These are phyloP conservation scores for Bucco capensis DNA, from an alignment of 2,113 vertebrate species.

Conservation along the genomic window DNA sequence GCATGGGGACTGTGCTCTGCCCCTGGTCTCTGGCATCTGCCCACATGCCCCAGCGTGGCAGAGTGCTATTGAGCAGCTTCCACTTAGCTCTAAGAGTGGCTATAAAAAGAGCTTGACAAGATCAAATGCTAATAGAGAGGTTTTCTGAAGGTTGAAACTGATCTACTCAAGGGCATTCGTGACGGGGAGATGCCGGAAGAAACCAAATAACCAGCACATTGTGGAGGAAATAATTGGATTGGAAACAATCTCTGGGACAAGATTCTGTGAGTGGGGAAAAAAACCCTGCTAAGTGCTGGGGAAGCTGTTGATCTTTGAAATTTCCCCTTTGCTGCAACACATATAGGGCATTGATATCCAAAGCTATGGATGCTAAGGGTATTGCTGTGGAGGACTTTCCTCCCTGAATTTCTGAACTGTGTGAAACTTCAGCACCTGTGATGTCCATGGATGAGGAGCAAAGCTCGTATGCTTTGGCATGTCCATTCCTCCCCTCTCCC, in stretches of 20 bases:
- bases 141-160: conserved; percentile 40
- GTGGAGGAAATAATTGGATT: conserved; percentile 33
- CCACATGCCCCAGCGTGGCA: accelerated
- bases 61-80: not conserved
- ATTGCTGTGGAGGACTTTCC: not conserved
- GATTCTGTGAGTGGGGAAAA: not conserved
- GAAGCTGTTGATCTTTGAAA: not conserved
- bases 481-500: too few relatives aligned
- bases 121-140: conserved; percentile 41
- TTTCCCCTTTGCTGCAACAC: not conserved
- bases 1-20: not conserved
- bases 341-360: not conserved
- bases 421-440: not conserved
- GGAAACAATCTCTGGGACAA: not conserved
- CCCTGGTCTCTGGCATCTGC: not conserved
- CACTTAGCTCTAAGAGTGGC: not conserved
- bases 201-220: conserved; percentile 22
- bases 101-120: conserved; percentile 24
- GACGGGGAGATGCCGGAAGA: conserved; percentile 13
- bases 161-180: not conserved
- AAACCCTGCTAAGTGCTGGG: not conserved
- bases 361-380: not conserved
- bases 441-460: not conserved
- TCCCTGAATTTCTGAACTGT: not conserved
- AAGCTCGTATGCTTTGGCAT: not conserved